phyloP scores from a whole-genome alignment of 92 coral and sea anemone species.

The Bergia sp. region DNA sequence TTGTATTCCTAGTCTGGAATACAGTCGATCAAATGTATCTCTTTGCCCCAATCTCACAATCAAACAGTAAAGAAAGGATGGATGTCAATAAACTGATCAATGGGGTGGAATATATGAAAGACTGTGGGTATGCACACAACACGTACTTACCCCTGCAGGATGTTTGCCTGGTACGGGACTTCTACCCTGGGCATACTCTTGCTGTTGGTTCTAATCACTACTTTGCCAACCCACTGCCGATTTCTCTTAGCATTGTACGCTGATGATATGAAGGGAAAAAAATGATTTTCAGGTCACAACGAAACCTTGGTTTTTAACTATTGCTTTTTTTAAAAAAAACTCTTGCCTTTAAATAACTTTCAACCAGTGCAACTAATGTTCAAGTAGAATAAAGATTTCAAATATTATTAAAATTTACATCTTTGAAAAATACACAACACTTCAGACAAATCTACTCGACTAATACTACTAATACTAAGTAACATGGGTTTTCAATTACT shows the following conservation, averaged over 20 bases:
- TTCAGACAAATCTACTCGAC: not conserved
- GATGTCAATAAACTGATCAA: too few species aligned
- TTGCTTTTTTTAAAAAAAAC: too few species aligned
- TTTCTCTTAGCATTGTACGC: slow-evolving; percentile 89
- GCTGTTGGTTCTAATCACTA: slow-evolving; percentile 81
- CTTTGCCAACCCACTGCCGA: slow-evolving; percentile 82
- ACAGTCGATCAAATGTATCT: too few species aligned
- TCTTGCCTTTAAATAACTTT: not conserved
- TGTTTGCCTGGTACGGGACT: slow-evolving; percentile 91
- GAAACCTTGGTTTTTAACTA: too few species aligned
- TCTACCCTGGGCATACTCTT: slow-evolving; percentile 80
- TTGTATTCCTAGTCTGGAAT: too few species aligned
- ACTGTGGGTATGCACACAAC: not conserved
- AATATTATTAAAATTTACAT: not conserved
- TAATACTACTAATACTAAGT: too few species aligned
- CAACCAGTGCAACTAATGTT: not conserved
- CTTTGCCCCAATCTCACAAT: too few species aligned
- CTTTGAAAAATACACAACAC: not conserved
- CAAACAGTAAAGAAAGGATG: too few species aligned
- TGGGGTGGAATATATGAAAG: too few species aligned
- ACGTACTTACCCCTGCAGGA: slow-evolving; percentile 85
- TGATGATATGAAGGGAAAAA: slow-evolving; percentile 9
- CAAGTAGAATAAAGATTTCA: too few species aligned
- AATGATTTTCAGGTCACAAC: not conserved
- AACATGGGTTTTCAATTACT: too few species aligned